phyloP scores from a whole-genome alignment of 2,888 invertebrate species.

The Ashinkailepas kermadecensis region DNA sequence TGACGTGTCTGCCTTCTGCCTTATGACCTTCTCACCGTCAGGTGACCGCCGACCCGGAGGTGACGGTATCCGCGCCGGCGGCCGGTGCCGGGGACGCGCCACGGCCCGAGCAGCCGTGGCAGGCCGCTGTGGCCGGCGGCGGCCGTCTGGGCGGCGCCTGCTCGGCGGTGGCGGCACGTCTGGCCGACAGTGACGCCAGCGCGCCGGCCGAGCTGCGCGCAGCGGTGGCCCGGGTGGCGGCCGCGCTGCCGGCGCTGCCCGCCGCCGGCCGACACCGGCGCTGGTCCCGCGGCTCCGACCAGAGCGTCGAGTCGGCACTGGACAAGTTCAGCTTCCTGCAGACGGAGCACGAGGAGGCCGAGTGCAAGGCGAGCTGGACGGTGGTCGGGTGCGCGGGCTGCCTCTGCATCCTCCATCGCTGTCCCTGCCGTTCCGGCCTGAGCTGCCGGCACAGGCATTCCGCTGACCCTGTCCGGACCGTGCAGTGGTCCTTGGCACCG shows the following conservation, averaged over 20 bases:
- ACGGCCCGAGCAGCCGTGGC: background rate
- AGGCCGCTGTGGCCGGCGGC: background rate
- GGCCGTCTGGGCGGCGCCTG: too few relatives aligned
- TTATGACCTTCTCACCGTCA: too few relatives aligned
- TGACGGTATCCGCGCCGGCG: background rate
- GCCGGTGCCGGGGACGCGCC: background rate
- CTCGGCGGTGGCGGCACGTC: background rate
- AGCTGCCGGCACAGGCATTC: too few relatives aligned
- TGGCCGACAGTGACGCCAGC: background rate
- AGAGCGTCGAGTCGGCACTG: constrained; percentile 47
- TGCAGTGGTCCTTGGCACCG: too few relatives aligned
- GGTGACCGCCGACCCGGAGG: too few relatives aligned
- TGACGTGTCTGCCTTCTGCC: too few relatives aligned
- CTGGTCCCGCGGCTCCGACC: constrained; percentile 40
- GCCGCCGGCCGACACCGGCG: constrained; percentile 33
- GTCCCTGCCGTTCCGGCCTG: too few relatives aligned
- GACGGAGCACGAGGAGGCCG: constrained; percentile 39
- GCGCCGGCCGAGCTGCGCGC: too few relatives aligned
- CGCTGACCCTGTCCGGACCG: too few relatives aligned
- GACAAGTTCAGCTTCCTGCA: constrained; percentile 49
- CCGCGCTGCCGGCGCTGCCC: background rate
- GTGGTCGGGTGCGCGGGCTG: background rate
- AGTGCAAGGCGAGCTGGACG: constrained; percentile 36
- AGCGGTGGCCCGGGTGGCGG: too few relatives aligned
- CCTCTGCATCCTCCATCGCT: background rate